These are phyloP conservation scores for Porites divaricata DNA, from an alignment of 92 coral and sea anemone genomes.

Conservation along the genomic window DNA sequence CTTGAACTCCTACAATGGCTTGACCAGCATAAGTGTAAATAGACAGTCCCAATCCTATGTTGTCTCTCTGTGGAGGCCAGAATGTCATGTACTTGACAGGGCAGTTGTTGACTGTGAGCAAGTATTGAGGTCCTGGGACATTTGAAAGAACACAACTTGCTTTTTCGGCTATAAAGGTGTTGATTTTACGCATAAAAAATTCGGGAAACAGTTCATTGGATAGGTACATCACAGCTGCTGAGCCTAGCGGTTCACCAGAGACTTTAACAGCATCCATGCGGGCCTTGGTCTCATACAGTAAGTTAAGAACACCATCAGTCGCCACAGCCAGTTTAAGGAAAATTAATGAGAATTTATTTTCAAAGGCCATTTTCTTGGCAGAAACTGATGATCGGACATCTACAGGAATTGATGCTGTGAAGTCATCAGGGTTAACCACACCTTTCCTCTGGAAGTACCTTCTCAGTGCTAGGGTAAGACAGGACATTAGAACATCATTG, in stretches of 20 bases:
- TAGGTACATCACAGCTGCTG: constrained; percentile 55
- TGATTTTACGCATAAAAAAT: constrained; percentile 45
- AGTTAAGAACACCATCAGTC: constrained; percentile 59
- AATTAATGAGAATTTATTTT: constrained; percentile 83
- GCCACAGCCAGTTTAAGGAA: constrained; percentile 72
- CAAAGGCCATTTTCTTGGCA: constrained; percentile 50
- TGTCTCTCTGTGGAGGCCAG: constrained; percentile 91
- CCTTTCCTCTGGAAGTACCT: constrained; percentile 81
- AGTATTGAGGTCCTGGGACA: constrained; percentile 87
- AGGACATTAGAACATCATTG: constrained; percentile 91
- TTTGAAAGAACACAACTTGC: constrained; percentile 86
- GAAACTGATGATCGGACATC: constrained; percentile 71
- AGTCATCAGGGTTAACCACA: constrained; percentile 70
- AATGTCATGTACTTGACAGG: constrained; percentile 65
- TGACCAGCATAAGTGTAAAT: constrained; percentile 82
- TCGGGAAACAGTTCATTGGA: constrained; percentile 77
- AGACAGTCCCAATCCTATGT: constrained; percentile 87
- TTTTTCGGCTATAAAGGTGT: constrained; percentile 58
- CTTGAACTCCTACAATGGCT: constrained; percentile 77
- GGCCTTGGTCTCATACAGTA: constrained; percentile 75
- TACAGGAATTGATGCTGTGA: constrained; percentile 81
- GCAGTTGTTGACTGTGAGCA: constrained; percentile 63
- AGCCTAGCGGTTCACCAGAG: constrained; percentile 86
- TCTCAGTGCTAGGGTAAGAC: constrained; percentile 78
- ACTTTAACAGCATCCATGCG: constrained; percentile 79